Conservation (phyloP, 2,888 invertebrate species). For the Euplagia quadripunctaria region DNA sequence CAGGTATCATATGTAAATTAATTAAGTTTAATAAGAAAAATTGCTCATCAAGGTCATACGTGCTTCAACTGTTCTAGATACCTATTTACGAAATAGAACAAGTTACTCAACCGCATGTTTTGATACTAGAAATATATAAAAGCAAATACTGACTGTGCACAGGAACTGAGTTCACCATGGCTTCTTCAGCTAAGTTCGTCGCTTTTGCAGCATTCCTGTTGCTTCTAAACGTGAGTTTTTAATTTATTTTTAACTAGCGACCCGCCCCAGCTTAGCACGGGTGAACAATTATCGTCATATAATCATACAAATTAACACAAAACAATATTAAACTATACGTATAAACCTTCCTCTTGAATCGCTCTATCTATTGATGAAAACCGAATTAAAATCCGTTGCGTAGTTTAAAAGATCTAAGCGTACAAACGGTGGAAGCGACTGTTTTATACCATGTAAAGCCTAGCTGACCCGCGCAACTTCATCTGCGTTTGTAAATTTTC, state of each 20-base stretch:
- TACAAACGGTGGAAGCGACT: too few relatives aligned
- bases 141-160: constrained; percentile 24
- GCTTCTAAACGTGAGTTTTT: constrained; percentile 60
- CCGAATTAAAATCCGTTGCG: too few relatives aligned
- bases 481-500: too few relatives aligned
- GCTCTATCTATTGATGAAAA: too few relatives aligned
- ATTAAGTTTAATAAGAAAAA: constrained; percentile 6
- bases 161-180: constrained; percentile 52
- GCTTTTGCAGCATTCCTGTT: constrained; percentile 56
- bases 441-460: too few relatives aligned
- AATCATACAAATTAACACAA: too few relatives aligned
- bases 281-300: too few relatives aligned
- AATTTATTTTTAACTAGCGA: background rate
- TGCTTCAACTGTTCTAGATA: constrained; percentile 58
- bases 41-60: constrained; percentile 39
- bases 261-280: too few relatives aligned
- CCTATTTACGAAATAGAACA: constrained; percentile 51
- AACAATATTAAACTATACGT: too few relatives aligned
- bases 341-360: too few relatives aligned
- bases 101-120: constrained; percentile 44
- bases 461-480: too few relatives aligned
- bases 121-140: constrained; percentile 42
- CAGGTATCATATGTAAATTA: background rate
- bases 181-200: constrained; percentile 62
- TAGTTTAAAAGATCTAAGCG: too few relatives aligned